Conservation (phyloP, 2,888 invertebrate species). For the Drosophila crucigera region DNA sequence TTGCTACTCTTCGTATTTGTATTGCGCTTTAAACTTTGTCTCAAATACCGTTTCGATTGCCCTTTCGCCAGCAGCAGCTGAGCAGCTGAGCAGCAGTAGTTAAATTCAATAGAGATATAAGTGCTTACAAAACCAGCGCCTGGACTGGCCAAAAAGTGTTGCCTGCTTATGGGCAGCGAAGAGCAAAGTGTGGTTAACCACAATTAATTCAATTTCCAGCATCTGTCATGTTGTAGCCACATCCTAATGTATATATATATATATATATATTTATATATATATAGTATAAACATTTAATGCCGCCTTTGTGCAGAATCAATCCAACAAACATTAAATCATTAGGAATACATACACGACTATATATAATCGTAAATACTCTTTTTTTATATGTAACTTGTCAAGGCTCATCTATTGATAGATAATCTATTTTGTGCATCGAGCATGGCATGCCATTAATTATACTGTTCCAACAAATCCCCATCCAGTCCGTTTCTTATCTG, state of each 20-base stretch:
- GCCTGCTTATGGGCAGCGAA: slow-evolving; percentile 9
- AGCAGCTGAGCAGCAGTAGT: slow-evolving; percentile 1
- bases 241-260: slow-evolving; percentile 53
- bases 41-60: slow-evolving; percentile 72
- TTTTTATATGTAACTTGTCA: slow-evolving; percentile 59
- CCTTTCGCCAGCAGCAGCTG: slow-evolving; percentile 31
- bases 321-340: slow-evolving; percentile 49
- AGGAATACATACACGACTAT: slow-evolving; percentile 13
- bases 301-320: slow-evolving; percentile 67
- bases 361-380: slow-evolving; percentile 5
- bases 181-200: slow-evolving; percentile 21
- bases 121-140: slow-evolving; percentile 1
- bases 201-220: slow-evolving; percentile 65
- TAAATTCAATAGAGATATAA: slow-evolving; percentile 37
- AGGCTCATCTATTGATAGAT: slow-evolving; percentile 75
- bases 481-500: slow-evolving; percentile 45
- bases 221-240: slow-evolving; percentile 49
- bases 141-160: slow-evolving; percentile 26
- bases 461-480: slow-evolving; percentile 24
- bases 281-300: slow-evolving; percentile 72
- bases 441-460: slow-evolving; percentile 75
- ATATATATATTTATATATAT: neutral
- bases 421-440: slow-evolving; percentile 74
- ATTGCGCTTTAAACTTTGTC: slow-evolving; percentile 73
- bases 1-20: slow-evolving; percentile 72